Conservation (phyloP, 1,140 invertebrate species). For the Sesamia nonagrioides region DNA sequence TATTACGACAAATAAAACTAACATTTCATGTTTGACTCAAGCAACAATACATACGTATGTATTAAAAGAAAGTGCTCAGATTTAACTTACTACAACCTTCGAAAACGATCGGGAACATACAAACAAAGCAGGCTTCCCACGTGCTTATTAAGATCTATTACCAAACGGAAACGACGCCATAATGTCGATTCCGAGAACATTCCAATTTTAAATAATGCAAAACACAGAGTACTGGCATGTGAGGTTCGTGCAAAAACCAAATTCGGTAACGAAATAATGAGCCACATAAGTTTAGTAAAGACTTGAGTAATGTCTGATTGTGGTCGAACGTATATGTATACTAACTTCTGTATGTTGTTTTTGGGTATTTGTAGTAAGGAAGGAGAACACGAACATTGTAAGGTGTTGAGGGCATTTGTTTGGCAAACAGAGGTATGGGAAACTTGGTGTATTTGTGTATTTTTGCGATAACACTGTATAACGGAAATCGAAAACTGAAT, state of each 20-base stretch:
- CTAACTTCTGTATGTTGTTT: too few relatives aligned
- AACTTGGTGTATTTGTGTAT: too few relatives aligned
- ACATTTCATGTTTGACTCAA: too few relatives aligned
- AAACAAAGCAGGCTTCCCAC: slow-evolving; percentile 20
- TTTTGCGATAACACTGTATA: too few relatives aligned
- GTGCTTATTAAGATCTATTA: slow-evolving; percentile 41
- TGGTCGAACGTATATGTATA: neutral
- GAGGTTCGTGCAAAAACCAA: slow-evolving; percentile 45
- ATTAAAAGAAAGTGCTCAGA: too few relatives aligned
- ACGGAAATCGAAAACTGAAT: too few relatives aligned
- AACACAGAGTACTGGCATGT: slow-evolving; percentile 39
- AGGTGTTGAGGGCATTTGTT: neutral
- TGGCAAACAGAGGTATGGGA: too few relatives aligned
- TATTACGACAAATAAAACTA: too few relatives aligned
- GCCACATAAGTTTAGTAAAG: slow-evolving; percentile 5
- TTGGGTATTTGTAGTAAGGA: neutral
- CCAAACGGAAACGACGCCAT: slow-evolving; percentile 27
- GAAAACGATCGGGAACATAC: neutral
- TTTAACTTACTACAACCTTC: neutral
- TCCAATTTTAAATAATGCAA: slow-evolving; percentile 36
- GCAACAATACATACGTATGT: too few relatives aligned
- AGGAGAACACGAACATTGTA: neutral
- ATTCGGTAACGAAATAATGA: slow-evolving; percentile 40
- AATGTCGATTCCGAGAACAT: slow-evolving; percentile 24
- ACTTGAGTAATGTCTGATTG: slow-evolving; percentile 15